Conservation (phyloP, 2,888 invertebrate species). For the Hoplodrina blanda region DNA sequence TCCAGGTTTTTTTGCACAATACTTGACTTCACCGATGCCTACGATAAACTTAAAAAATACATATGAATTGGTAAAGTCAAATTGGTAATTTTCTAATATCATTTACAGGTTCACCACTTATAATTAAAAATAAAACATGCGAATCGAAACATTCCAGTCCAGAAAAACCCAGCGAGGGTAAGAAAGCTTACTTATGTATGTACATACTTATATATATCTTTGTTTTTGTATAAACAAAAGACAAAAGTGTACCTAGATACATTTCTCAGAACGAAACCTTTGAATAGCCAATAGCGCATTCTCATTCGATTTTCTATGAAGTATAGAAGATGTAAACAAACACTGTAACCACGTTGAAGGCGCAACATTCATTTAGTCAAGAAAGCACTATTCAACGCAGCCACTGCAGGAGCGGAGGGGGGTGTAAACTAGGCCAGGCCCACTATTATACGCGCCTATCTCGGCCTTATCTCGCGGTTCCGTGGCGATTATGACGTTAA, state of each 20-base stretch:
- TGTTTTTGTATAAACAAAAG: not conserved
- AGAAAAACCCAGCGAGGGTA: not conserved
- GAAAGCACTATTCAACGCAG: constrained; percentile 67
- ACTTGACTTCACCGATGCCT: too few species aligned
- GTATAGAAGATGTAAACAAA: constrained; percentile 25
- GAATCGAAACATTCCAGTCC: too few species aligned
- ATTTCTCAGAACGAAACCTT: not conserved
- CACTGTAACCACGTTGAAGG: constrained; percentile 50
- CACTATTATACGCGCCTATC: constrained; percentile 70
- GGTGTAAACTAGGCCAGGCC: constrained; percentile 76
- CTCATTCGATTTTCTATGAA: not conserved
- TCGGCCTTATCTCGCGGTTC: constrained; percentile 68
- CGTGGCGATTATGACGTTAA: constrained; percentile 76
- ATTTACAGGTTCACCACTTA: too few species aligned
- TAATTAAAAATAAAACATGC: too few species aligned
- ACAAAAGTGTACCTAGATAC: not conserved
- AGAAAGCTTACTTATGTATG: not conserved
- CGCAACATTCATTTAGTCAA: constrained; percentile 68
- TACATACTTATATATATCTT: not conserved
- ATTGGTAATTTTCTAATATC: too few species aligned
- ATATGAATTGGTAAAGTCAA: too few species aligned
- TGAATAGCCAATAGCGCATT: not conserved
- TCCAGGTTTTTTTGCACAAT: too few species aligned
- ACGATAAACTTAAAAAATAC: too few species aligned
- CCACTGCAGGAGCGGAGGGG: constrained; percentile 59